Base-by-base conservation (phyloP, 2,888 invertebrate species). In the Griposia aprilina region DNA sequence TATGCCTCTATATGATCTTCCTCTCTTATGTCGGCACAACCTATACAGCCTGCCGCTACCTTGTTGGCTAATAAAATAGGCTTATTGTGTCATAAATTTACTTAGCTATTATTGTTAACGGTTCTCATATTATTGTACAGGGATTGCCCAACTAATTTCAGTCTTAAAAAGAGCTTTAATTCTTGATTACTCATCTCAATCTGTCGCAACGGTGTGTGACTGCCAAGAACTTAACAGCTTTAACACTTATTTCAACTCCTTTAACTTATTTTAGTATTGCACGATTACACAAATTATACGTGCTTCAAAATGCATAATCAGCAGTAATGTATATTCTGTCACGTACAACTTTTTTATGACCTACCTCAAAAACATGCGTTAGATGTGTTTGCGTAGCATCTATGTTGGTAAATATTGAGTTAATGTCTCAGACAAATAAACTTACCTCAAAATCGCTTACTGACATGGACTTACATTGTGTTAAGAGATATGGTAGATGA, bases 401-500 rank as follows among this genome's bases (percentile, higher is more conserved):
- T 76, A 69, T 74, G 77, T 78, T 69, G 57, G 36, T 70, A 74
- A 88, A 88, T 86, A 88, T 88, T 84, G 78, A 68, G 50, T 62
- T 67, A 68, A 83, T 85, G 59, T 59, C 65, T 69, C 80, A 41
- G 67, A 66, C 81, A 81, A 82, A 88, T 73, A 80, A 30, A 52
- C 72, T 73, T 74, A 48, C 36, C 41, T 48, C 55, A 63, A 82
- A 85, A 80, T 75, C 80, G 59, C 69, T 84, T 74, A 82, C 80
- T 69, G 66, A 69, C 41, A 68, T 74, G 0, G 20, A 1, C 59
- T 66, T 45, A 26, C 13, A 72, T 74, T 52, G 36, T 75, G 30
- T 68, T 82, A 20, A 45, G 23, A 20, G 69, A 13, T 50, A 63
- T 15, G 65, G 72, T 68, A 4, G 52, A 50, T 63, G 70, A 36